Percentiles rank a stretch among this genome's conserved stretches.
These are phyloP conservation scores for Sylvietta virens DNA, from an alignment of 2,113 vertebrate genomes.

Conservation along the genomic window DNA sequence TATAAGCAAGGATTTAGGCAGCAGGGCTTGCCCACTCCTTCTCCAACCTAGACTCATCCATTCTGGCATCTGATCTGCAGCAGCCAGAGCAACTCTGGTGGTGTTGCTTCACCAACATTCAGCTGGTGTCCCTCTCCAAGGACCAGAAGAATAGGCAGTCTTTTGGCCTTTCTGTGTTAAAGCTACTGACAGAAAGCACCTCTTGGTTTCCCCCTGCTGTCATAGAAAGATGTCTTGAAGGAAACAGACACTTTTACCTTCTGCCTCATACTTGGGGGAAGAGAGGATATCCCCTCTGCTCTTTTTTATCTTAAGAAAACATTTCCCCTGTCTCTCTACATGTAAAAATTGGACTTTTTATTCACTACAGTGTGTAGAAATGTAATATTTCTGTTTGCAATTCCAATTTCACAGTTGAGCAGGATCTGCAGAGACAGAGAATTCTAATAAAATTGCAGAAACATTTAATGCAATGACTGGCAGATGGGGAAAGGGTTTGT, in stretches of 20 bases:
- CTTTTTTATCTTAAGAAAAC: not conserved
- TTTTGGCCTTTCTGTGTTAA: not conserved
- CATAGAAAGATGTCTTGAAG: not conserved
- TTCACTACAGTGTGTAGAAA: constrained; percentile 69
- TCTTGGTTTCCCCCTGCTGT: not conserved
- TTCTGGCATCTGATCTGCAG: not conserved
- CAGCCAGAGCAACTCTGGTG: not conserved
- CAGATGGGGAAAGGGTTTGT: constrained; percentile 71
- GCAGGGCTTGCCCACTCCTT: not conserved
- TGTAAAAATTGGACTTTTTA: constrained; percentile 68
- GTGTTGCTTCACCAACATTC: not conserved
- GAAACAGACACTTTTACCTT: not conserved
- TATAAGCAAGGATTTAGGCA: not conserved
- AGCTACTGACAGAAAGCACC: not conserved
- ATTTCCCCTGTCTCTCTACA: constrained; percentile 12
- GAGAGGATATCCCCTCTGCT: not conserved
- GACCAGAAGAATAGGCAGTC: not conserved
- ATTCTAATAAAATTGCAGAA: constrained; percentile 78
- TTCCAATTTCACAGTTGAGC: constrained; percentile 84
- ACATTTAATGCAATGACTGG: constrained; percentile 77
- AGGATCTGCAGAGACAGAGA: constrained; percentile 74
- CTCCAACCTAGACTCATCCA: not conserved
- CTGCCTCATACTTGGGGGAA: not conserved
- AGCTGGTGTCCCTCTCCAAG: not conserved
- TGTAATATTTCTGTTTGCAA: constrained; percentile 79